Conservation (phyloP, 2,888 invertebrate genomes). For the Pedicia rivosa region DNA sequence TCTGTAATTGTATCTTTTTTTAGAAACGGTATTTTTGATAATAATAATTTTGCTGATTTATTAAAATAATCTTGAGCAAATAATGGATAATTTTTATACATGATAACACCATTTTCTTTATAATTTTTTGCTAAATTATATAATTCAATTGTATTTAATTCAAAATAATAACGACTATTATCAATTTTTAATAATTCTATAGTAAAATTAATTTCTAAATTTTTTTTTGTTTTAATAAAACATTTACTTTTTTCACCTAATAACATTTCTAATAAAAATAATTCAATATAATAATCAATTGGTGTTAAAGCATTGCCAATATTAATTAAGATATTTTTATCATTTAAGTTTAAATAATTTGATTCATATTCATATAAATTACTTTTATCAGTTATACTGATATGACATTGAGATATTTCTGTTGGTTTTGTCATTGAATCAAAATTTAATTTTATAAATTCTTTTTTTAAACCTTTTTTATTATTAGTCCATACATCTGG, state of each 20-base stretch:
- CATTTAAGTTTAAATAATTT: constrained; percentile 13
- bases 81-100: constrained; percentile 44
- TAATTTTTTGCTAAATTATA: constrained; percentile 29
- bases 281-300: constrained; percentile 32
- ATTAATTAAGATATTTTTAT: constrained; percentile 15
- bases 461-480: constrained; percentile 23
- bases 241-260: constrained; percentile 32
- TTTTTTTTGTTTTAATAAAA: constrained; percentile 22
- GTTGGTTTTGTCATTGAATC: constrained; percentile 22
- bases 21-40: no score
- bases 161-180: constrained; percentile 28
- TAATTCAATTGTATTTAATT: constrained; percentile 29
- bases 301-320: constrained; percentile 32
- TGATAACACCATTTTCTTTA: constrained; percentile 37
- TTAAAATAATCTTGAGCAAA: constrained; percentile 62
- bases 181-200: constrained; percentile 27
- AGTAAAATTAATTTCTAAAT: constrained; percentile 20
- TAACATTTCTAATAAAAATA: constrained; percentile 32
- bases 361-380: constrained; percentile 18
- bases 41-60: constrained; percentile 54
- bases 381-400: constrained; percentile 18
- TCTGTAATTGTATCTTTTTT: constrained; percentile 34
- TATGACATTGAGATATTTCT: constrained; percentile 20
- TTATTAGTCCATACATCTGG: constrained; percentile 9
- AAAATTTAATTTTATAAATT: constrained; percentile 19